Evolutionary conservation across 1,140 invertebrate genomes (phyloP), one percentile per base, ranked within the genome.

Genomic region (Bombus haemorrhoidalis): DNA sequence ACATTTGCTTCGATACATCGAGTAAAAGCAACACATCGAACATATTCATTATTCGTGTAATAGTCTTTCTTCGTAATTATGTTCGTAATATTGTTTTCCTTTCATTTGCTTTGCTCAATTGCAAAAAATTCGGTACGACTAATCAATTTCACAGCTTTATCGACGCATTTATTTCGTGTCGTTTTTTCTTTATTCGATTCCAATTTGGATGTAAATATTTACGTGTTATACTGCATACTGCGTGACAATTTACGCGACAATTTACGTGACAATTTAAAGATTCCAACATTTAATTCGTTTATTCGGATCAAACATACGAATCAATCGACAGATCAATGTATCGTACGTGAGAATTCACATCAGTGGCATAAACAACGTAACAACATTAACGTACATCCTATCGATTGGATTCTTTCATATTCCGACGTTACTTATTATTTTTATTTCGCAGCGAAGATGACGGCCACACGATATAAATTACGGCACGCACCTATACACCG

Each of bases 381-480:
- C 18, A 1, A 53, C 18, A 22, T 47, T 47, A 47, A 47, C 43
- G 43, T 8, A 1, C 6, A 53, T 53, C 1, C 47, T 22, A 53
- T 53, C 57, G 25, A 59, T 59, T 59, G 22, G 8, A 28, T 68
- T 59, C 43, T 43, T 25, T 79, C 34, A 53, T 69, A 15, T 80
- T 32, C 73, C 80, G 43, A 25, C 72, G 79, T 68, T 85, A 47
- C 72, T 89, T 87, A 86, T 89, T 74, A 81, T 86, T 84, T 79
- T 89, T 86, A 64, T 84, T 87, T 81, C 37, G 34, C 74, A 72
- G 9, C 32, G 72, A 68, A 68, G 62, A 86, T 59, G 81, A 87
- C 87, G 87, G 66, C 41, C 71, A 59, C 43, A 78, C 68, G 81
- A 71, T 90, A 90, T 90, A 90, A 90, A 90, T 90, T 84, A 90